Evolutionary conservation across 2,888 invertebrate species (phyloP), one percentile per base, ranked within the genome.

Genomic region (Ornithoptera priamus): DNA sequence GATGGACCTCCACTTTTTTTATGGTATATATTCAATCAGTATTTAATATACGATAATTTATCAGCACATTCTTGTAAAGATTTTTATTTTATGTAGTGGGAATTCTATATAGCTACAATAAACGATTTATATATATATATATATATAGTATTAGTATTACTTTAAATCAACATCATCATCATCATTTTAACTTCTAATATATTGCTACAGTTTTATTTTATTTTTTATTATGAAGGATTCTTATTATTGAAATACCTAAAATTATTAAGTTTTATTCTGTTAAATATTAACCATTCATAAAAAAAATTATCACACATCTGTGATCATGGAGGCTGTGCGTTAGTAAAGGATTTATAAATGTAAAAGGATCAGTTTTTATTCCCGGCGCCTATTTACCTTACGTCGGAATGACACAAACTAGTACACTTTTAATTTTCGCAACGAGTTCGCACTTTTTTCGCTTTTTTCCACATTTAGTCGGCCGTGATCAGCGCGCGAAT

Each of bases 401-500:
- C 63, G 22, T 22, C 50, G 12, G 15, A 50, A 46, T 36, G 53
- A 42, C n/a, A 53, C 22, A 24, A 56, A 36, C 15, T 22, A 36
- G 30, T 42, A 50, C 61, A 42, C 53, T 69, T 65, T 56, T 57
- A 17, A 63, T 61, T 64, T 30, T 36, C 8, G 63, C 18, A 8
- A 50, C 62, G 68, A n/a, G 58, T 53, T 63, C 46, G 20, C 58
- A 30, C 4, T 57, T 59, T 68, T 50, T 30, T 30, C 30, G 39
- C 50, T 65, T 69, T 60, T 63, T 63, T 61, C 22, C 62, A 36
- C 36, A 42, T 67, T 70, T 36, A 56, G 53, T 62, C 59, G 58
- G 62, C 20, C 63, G 56, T 62, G 67, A 67, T 67, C 56, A 56
- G 64, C 62, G 67, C 67, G 71, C 71, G 62, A 42, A 20, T 63